Conservation (phyloP, 2,888 invertebrate species). For the Asteroscopus sphinx region DNA sequence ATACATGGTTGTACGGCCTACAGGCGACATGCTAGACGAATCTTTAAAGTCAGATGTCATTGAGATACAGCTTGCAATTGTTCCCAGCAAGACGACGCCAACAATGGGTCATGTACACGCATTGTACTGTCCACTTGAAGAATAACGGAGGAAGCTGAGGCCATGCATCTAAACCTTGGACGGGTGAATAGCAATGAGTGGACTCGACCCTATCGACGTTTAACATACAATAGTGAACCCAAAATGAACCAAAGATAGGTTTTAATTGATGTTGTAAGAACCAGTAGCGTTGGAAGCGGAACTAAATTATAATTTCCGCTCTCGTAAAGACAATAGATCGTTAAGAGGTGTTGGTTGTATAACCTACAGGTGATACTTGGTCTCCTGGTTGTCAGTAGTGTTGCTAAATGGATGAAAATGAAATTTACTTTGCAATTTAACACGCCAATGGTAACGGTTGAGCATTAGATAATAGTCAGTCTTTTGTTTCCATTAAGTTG, state of each 20-base stretch:
- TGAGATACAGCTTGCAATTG: slow-evolving; percentile 81
- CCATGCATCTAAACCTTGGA: slow-evolving; percentile 83
- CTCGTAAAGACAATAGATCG: slow-evolving; percentile 69
- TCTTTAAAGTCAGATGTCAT: slow-evolving; percentile 80
- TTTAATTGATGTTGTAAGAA: slow-evolving; percentile 57
- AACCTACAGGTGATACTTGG: slow-evolving; percentile 54
- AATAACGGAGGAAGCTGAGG: slow-evolving; percentile 81
- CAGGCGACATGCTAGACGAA: slow-evolving; percentile 68
- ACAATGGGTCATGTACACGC: slow-evolving; percentile 76
- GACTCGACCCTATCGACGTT: slow-evolving; percentile 47
- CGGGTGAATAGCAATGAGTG: slow-evolving; percentile 72
- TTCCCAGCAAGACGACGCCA: slow-evolving; percentile 62
- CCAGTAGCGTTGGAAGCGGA: slow-evolving; percentile 75
- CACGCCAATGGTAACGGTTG: slow-evolving; percentile 50
- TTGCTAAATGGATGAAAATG: slow-evolving; percentile 60
- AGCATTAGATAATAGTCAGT: slow-evolving; percentile 51
- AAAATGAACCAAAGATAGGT: slow-evolving; percentile 50
- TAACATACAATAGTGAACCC: slow-evolving; percentile 60
- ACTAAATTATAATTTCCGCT: slow-evolving; percentile 72
- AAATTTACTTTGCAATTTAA: slow-evolving; percentile 60
- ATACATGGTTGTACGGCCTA: slow-evolving; percentile 15
- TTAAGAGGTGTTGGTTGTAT: slow-evolving; percentile 63
- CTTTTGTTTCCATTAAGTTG: slow-evolving; percentile 30
- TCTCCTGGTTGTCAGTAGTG: slow-evolving; percentile 40
- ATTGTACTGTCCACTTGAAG: slow-evolving; percentile 85